A percentile compares a stretch with the other conserved stretches of the same genome.
Conservation (phyloP, 2,797 vertebrate species). For the Phrynocephalus vlangalii region DNA sequence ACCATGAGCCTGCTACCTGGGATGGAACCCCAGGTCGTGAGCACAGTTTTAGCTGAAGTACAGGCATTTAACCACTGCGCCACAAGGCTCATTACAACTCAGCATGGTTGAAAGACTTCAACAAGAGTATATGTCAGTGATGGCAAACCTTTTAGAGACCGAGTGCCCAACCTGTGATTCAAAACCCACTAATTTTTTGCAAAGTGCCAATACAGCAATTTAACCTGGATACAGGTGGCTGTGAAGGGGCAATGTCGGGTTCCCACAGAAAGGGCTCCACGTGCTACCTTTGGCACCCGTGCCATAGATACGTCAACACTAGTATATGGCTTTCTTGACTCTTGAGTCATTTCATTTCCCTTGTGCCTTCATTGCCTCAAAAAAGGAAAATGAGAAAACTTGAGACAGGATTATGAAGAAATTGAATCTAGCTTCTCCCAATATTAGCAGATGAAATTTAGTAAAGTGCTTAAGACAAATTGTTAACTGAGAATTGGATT, state of each 20-base stretch:
- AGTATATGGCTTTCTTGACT: not conserved
- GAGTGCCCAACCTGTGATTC: no score
- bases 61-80: no score
- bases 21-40: no score
- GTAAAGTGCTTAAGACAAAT: not conserved
- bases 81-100: not conserved
- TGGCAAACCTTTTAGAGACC: no score
- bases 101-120: not conserved
- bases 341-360: not conserved
- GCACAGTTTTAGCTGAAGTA: no score
- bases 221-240: no score
- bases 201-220: no score
- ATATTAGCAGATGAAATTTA: not conserved
- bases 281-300: no score
- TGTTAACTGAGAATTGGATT: not conserved
- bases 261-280: no score
- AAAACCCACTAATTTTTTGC: no score
- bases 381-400: not conserved
- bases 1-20: no score
- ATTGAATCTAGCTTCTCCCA: not conserved
- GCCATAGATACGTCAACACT: not conserved
- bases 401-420: not conserved
- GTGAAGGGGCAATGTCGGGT: no score
- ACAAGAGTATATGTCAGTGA: not conserved
- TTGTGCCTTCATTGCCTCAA: not conserved